Percentiles rank a stretch among this genome's conserved stretches.
phyloP scores from a whole-genome alignment of 92 coral and sea anemone species.

The Phenganax subtilis region DNA sequence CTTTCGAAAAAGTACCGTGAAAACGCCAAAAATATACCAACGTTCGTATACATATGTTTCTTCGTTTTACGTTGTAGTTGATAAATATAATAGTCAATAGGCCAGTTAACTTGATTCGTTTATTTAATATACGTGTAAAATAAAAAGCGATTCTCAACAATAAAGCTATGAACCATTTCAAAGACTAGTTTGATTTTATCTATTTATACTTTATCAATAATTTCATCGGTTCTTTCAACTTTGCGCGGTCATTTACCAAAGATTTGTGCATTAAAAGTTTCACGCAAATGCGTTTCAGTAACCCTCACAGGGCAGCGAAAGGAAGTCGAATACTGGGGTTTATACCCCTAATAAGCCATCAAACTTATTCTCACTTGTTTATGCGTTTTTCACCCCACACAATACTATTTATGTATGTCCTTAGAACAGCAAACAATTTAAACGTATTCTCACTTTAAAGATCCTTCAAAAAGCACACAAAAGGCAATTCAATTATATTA shows the following conservation, averaged over 20 bases:
- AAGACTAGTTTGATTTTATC: not conserved
- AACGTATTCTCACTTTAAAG: too few species aligned
- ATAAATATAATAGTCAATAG: not conserved
- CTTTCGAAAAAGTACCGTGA: not conserved
- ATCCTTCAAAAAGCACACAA: too few species aligned
- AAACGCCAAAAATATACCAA: not conserved
- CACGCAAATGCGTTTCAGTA: too few species aligned
- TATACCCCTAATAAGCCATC: too few species aligned
- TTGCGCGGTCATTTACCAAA: not conserved
- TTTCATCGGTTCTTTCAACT: not conserved
- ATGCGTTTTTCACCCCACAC: too few species aligned
- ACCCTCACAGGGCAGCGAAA: too few species aligned
- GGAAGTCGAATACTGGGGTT: too few species aligned
- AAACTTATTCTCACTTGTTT: too few species aligned
- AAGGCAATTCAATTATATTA: too few species aligned
- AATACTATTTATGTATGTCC: too few species aligned
- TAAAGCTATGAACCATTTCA: constrained; percentile 12
- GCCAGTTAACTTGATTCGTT: not conserved
- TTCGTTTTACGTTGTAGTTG: not conserved
- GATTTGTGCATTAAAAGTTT: too few species aligned
- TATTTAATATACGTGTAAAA: constrained; percentile 14
- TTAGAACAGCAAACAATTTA: too few species aligned
- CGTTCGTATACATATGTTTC: not conserved
- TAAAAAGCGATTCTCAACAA: not conserved
- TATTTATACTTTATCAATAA: not conserved